Base-by-base conservation (phyloP, 2,113 vertebrate species). In the Ctenodactylus gundi region DNA sequence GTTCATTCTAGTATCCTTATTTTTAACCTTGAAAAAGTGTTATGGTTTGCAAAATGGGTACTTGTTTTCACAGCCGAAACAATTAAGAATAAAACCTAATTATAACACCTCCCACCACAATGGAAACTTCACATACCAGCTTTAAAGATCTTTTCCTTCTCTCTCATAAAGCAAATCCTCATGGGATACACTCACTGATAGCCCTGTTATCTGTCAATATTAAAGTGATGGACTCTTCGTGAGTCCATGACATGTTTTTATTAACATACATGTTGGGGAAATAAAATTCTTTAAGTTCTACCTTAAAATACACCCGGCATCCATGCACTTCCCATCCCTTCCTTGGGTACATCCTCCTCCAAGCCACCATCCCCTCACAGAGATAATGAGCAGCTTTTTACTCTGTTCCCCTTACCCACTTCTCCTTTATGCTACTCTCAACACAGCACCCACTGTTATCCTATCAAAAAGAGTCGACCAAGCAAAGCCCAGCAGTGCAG, bases 1-100 rank as follows among this genome's bases (percentile, higher is more conserved):
- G 72, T 36, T 84, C 39, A 81, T 58, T 89, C 90, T 49, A 72
- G 27, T 20, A 60, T 72, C 70, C 95, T 90, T 84, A 65, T 68
- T 92, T 93, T 76, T 82, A 73, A 75, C 75, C 31, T 85, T 94
- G 49, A 72, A 81, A 82, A 95, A 76, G 29, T 65, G 57, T 44
- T 53, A 58, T 53, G 31, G 75, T 89, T 94, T 91, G 51, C 88
- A 81, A 95, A 94, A 83, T 12, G 78, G 83, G 73, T 91, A 88
- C 83, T 95, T 96, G 75, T 73, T 91, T 93, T 80, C 91, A 90
- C 70, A 95, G 68, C 36, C 82, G 49, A 53, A 94, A 73, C 44
- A 94, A 81, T 93, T 80, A 95, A 88, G 7, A 27, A 77, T 88
- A 85, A 94, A 96, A 68, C 60, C 53, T 82, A 94, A 83, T 21